Percentiles rank a stretch among this genome's conserved stretches.
Evolutionary conservation across 2,888 invertebrate species (phyloP).

Genomic region (Drosophila planitibia): DNA sequence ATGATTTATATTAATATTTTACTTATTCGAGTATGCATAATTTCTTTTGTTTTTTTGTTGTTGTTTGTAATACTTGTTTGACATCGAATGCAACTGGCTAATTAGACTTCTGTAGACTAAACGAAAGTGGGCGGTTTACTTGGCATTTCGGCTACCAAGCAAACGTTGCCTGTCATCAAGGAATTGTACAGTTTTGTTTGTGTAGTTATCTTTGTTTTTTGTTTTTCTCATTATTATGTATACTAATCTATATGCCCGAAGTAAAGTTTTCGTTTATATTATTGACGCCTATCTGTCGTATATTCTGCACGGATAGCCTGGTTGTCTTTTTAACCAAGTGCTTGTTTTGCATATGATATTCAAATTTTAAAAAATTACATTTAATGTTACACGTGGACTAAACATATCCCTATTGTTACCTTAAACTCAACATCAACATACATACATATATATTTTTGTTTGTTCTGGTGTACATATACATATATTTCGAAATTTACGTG

Average conservation of each 20-base stretch:
- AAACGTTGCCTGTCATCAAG: conserved; percentile 11
- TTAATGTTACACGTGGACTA: conserved; percentile 71
- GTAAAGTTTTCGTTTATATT: conserved; percentile 5
- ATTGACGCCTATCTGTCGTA: not conserved
- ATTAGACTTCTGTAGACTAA: conserved; percentile 51
- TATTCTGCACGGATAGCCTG: conserved; percentile 9
- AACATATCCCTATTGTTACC: conserved; percentile 68
- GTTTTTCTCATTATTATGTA: conserved; percentile 3
- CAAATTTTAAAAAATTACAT: conserved; percentile 59
- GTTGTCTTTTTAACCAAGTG: not conserved
- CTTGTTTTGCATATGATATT: conserved; percentile 17
- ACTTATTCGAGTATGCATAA: conserved; percentile 55
- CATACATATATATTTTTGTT: conserved; percentile 42
- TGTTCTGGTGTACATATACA: conserved; percentile 46
- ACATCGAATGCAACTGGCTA: conserved; percentile 66
- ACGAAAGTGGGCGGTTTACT: conserved; percentile 20
- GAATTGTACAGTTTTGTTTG: conserved; percentile 15
- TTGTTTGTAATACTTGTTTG: conserved; percentile 69
- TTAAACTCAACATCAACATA: conserved; percentile 73
- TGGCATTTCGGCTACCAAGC: conserved; percentile 5
- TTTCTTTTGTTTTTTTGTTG: conserved; percentile 47
- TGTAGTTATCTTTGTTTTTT: not conserved
- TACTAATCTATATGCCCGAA: conserved; percentile 24
- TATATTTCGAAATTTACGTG: conserved; percentile 44
- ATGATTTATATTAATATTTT: conserved; percentile 45